Percentiles rank a stretch among this genome's conserved stretches.
phyloP scores from a whole-genome alignment of 23 tunicate genomes.

The Phallusia fumigata region DNA sequence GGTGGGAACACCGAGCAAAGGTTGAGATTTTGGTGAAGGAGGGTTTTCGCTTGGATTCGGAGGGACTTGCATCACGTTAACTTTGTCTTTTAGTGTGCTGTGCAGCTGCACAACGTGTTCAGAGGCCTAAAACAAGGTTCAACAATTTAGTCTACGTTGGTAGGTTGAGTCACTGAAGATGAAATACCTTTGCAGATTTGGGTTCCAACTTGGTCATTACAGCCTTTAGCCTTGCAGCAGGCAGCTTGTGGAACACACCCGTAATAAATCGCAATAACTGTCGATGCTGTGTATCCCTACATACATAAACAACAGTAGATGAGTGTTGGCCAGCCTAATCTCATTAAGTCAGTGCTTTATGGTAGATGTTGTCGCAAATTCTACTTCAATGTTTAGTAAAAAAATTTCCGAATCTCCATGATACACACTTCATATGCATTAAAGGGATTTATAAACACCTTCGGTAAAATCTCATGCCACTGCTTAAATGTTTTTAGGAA shows the following conservation, averaged over 20 bases:
- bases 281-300: conserved; percentile 73
- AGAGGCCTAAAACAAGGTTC: conserved; percentile 30
- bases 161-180: neutral
- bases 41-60: conserved; percentile 38
- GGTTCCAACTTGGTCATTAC: conserved; percentile 57
- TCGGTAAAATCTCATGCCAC: neutral
- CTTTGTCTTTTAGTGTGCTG: conserved; percentile 35
- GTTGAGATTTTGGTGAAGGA: conserved; percentile 23
- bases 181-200: conserved; percentile 58
- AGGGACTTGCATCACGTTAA: conserved; percentile 29
- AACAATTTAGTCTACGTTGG: neutral
- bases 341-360: no score
- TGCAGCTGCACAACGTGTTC: conserved; percentile 40
- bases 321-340: no score
- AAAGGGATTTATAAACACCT: neutral
- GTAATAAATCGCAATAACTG: conserved; percentile 51
- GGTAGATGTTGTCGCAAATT: no score
- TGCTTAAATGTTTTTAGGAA: neutral
- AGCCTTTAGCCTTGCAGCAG: conserved; percentile 35
- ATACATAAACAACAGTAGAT: conserved; percentile 3
- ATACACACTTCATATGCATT: no score
- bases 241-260: conserved; percentile 38
- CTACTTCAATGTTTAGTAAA: no score
- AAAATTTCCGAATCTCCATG: no score
- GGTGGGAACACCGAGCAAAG: conserved; percentile 70